phyloP scores from a whole-genome alignment of 53 echinoderm and acorn worm species.

The Echinometra lucunter region DNA sequence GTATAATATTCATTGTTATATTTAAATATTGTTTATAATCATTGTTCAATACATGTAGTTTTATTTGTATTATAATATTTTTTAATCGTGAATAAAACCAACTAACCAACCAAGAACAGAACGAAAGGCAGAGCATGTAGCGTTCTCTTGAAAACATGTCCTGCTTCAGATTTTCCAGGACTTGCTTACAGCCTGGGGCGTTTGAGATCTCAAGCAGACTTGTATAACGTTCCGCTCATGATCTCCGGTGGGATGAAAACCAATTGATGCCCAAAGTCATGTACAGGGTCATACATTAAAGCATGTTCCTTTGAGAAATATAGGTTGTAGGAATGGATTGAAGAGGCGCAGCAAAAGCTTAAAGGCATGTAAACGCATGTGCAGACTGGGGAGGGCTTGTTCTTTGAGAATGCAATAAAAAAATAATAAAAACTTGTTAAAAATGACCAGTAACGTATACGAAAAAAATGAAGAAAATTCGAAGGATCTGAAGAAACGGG shows the following conservation, averaged over 20 bases:
- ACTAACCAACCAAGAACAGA: no score
- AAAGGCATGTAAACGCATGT: not conserved
- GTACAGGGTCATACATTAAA: not conserved
- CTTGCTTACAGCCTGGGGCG: not conserved
- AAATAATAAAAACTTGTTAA: no score
- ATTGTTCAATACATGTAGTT: no score
- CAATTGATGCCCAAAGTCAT: not conserved
- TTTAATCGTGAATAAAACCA: no score
- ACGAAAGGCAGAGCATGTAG: not conserved
- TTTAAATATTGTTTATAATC: no score
- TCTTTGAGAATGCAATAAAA: no score
- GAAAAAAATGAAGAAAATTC: no score
- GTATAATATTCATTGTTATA: no score
- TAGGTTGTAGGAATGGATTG: not conserved
- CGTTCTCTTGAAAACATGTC: no score
- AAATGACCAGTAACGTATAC: no score
- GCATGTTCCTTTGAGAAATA: not conserved
- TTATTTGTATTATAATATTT: no score
- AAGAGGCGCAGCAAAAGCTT: not conserved
- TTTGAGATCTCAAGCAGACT: not conserved
- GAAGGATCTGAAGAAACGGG: no score
- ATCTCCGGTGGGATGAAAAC: not conserved
- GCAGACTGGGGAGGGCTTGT: not conserved
- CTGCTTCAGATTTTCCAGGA: not conserved
- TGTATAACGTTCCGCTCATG: not conserved